Percentiles rank a stretch among this genome's conserved stretches.
Conservation (phyloP, 1,140 invertebrate species). For the Drosophila tani region DNA sequence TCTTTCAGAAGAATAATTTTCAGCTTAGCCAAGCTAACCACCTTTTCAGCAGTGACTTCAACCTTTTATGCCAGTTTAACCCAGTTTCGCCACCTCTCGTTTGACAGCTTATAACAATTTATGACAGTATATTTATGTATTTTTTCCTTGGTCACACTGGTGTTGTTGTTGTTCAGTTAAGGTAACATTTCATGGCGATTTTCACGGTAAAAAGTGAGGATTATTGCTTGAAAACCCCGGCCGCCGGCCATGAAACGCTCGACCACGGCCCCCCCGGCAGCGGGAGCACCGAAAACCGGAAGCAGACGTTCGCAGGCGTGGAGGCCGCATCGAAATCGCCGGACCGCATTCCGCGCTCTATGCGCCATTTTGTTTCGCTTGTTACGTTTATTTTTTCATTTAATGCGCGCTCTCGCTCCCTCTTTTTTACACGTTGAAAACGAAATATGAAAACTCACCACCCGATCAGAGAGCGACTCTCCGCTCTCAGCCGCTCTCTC, state of each 20-base stretch:
- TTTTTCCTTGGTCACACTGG: not conserved
- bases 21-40: too few relatives aligned
- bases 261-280: not conserved
- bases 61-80: too few relatives aligned
- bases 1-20: too few relatives aligned
- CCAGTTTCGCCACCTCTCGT: too few relatives aligned
- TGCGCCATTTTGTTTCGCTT: slow-evolving; percentile 42
- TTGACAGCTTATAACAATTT: too few relatives aligned
- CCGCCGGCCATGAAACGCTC: not conserved
- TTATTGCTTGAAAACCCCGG: not conserved
- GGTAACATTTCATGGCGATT: slow-evolving; percentile 6
- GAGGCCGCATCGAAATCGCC: slow-evolving; percentile 17
- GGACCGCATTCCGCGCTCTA: slow-evolving; percentile 30
- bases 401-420: slow-evolving; percentile 11
- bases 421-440: slow-evolving; percentile 28
- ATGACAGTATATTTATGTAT: too few relatives aligned
- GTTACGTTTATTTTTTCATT: slow-evolving; percentile 31
- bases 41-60: too few relatives aligned
- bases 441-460: slow-evolving; percentile 28
- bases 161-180: slow-evolving; percentile 2
- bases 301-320: slow-evolving; percentile 7
- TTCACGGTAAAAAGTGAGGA: slow-evolving; percentile 6
- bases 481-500: slow-evolving; percentile 11
- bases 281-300: not conserved
- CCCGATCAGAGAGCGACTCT: slow-evolving; percentile 7